Conservation (phyloP, 1,140 invertebrate species). For the Polypedilum vanderplanki region DNA sequence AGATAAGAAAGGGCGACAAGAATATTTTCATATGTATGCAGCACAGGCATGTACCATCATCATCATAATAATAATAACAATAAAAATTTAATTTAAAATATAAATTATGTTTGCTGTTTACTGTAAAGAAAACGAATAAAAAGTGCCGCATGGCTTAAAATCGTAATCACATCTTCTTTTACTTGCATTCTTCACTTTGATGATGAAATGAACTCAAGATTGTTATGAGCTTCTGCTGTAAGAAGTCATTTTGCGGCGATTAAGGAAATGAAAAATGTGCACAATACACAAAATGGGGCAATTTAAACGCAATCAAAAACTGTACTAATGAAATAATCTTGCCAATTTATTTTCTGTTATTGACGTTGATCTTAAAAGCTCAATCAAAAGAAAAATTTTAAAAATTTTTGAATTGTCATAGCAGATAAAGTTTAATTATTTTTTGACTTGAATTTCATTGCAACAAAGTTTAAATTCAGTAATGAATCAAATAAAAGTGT, state of each 20-base stretch:
- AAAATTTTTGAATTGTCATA: neutral
- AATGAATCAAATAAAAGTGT: neutral
- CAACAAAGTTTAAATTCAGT: too few relatives aligned
- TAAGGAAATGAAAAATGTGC: too few relatives aligned
- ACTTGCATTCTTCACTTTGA: neutral
- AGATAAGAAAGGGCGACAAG: too few relatives aligned
- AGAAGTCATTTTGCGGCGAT: too few relatives aligned
- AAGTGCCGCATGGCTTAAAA: too few relatives aligned
- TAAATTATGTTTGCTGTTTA: neutral
- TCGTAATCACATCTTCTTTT: neutral
- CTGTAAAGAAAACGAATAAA: neutral
- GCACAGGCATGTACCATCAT: too few relatives aligned
- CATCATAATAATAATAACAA: slow-evolving; percentile 1
- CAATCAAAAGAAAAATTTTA: neutral
- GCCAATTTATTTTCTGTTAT: neutral
- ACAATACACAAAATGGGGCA: neutral
- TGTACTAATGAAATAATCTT: neutral
- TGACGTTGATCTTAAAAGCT: neutral
- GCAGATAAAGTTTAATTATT: neutral
- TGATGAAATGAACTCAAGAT: neutral
- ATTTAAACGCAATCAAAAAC: neutral
- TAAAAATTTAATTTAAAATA: slow-evolving; percentile 20
- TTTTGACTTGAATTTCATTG: too few relatives aligned
- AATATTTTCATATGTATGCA: too few relatives aligned
- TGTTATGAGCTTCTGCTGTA: neutral